Evolutionary conservation across 2,797 vertebrate genomes (phyloP).

Genomic region (Allobates femoralis): DNA sequence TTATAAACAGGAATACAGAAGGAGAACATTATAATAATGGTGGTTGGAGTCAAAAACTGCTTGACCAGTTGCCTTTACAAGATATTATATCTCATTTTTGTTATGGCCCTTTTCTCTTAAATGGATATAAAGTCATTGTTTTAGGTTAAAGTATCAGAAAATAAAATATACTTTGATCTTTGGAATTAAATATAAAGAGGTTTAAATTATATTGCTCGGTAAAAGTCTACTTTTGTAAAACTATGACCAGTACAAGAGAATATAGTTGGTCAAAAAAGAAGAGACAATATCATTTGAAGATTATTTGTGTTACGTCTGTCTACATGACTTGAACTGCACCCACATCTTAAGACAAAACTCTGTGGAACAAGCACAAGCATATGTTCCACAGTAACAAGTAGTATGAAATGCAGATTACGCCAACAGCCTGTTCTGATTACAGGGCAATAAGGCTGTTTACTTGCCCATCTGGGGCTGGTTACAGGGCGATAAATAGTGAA

Average conservation of each 20-base stretch:
- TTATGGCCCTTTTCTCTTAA: too few relatives aligned
- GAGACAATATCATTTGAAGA: neutral
- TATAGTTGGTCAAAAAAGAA: neutral
- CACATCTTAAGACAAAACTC: neutral
- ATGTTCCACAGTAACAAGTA: conserved; percentile 56
- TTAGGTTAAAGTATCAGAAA: too few relatives aligned
- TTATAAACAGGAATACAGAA: too few relatives aligned
- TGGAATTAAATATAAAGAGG: too few relatives aligned
- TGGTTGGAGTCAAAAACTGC: too few relatives aligned
- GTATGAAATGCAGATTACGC: conserved; percentile 76
- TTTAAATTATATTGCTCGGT: too few relatives aligned
- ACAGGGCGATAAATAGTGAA: conserved; percentile 89
- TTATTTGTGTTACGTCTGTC: conserved; percentile 22
- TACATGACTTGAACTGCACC: neutral
- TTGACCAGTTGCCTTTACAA: too few relatives aligned
- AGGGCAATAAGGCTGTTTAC: conserved; percentile 92
- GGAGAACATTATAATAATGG: too few relatives aligned
- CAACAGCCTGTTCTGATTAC: conserved; percentile 92
- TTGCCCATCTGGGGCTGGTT: conserved; percentile 90
- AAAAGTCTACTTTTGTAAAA: too few relatives aligned
- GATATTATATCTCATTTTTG: too few relatives aligned
- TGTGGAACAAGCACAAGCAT: conserved; percentile 33
- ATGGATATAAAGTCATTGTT: too few relatives aligned
- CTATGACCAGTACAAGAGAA: neutral
- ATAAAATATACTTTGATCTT: too few relatives aligned